Conservation (phyloP, 2,797 vertebrate species). For the Xenopus petersii region DNA sequence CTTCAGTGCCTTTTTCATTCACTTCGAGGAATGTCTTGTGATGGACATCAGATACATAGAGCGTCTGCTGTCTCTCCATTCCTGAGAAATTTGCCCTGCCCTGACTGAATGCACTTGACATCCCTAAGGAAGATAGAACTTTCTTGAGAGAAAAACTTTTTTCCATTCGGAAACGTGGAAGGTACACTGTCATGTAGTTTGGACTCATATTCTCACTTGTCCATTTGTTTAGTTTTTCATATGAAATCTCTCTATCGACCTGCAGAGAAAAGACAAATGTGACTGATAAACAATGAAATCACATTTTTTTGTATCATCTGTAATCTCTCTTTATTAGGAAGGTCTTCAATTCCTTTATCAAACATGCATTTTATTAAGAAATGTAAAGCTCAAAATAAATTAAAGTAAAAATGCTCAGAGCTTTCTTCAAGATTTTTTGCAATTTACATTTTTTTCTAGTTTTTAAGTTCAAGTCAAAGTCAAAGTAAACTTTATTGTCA, state of each 20-base stretch:
- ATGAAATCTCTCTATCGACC: constrained; percentile 66
- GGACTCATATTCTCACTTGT: constrained; percentile 70
- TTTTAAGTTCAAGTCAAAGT: too few species aligned
- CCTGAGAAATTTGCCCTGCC: constrained; percentile 68
- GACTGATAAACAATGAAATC: too few species aligned
- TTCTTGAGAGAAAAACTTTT: constrained; percentile 61
- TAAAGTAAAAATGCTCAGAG: too few species aligned
- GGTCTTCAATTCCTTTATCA: too few species aligned
- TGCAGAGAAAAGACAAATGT: constrained; percentile 50
- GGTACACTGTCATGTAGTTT: constrained; percentile 68
- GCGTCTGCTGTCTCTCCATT: constrained; percentile 67
- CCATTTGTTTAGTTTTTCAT: constrained; percentile 64
- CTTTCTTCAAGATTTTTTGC: too few species aligned
- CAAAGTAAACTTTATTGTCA: too few species aligned
- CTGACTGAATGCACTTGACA: constrained; percentile 63
- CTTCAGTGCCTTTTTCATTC: constrained; percentile 69
- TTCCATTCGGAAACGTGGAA: constrained; percentile 71
- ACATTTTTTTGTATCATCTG: too few species aligned
- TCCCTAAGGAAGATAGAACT: constrained; percentile 66
- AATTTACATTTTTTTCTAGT: too few species aligned
- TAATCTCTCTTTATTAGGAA: too few species aligned
- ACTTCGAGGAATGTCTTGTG: constrained; percentile 70
- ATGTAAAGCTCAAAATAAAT: too few species aligned
- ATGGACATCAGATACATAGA: constrained; percentile 65
- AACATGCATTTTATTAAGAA: too few species aligned